These are phyloP conservation scores for Cerastoderma edule DNA, from an alignment of 2,888 invertebrate species.

Conservation along the genomic window DNA sequence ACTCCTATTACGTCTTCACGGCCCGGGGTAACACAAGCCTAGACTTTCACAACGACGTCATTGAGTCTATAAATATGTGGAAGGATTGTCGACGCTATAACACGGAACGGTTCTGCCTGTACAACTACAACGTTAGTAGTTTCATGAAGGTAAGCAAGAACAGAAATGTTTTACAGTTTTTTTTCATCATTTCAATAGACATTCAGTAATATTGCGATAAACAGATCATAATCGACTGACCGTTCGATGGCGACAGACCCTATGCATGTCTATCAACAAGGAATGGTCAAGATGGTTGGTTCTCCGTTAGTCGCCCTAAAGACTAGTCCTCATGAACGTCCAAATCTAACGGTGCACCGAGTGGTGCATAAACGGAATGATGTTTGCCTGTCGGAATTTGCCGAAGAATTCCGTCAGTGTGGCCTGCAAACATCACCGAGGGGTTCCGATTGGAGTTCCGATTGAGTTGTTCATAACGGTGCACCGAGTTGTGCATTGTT, in stretches of 20 bases:
- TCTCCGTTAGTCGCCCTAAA: neutral
- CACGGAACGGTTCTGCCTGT: slow-evolving; percentile 15
- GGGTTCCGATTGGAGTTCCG: too few relatives aligned
- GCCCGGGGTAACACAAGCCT: slow-evolving; percentile 6
- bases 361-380: too few relatives aligned
- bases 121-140: neutral
- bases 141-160: neutral
- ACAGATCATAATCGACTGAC: too few relatives aligned
- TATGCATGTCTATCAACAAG: neutral
- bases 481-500: too few relatives aligned
- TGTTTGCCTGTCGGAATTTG: too few relatives aligned
- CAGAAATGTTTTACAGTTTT: neutral
- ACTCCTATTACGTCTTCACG: slow-evolving; percentile 35
- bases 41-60: slow-evolving; percentile 23
- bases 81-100: slow-evolving; percentile 11
- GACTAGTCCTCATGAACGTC: neutral
- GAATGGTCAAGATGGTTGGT: neutral
- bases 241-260: neutral
- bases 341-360: too few relatives aligned
- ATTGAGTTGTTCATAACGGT: too few relatives aligned
- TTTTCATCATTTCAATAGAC: too few relatives aligned
- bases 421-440: too few relatives aligned
- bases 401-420: too few relatives aligned
- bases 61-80: slow-evolving; percentile 10
- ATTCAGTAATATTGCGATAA: too few relatives aligned